These are phyloP conservation scores for Mastacembelus armatus DNA, from an alignment of 2,797 vertebrate species.

Conservation along the genomic window DNA sequence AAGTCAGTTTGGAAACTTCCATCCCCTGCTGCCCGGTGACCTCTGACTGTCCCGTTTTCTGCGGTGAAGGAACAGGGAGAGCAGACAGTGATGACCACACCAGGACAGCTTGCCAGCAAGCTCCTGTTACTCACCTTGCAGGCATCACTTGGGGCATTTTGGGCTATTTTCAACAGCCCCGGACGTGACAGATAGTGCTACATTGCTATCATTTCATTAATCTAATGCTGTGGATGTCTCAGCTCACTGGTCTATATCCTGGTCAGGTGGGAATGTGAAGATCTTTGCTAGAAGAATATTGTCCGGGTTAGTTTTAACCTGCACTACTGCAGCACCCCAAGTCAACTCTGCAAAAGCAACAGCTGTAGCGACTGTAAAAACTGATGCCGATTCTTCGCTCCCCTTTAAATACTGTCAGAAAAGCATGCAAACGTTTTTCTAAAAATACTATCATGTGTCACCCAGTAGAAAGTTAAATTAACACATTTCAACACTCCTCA, in stretches of 20 bases:
- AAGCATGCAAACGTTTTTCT: neutral
- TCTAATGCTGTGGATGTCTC: slow-evolving; percentile 20
- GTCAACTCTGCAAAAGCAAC: neutral
- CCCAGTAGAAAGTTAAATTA: neutral
- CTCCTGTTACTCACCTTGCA: slow-evolving; percentile 59
- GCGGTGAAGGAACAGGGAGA: slow-evolving; percentile 36
- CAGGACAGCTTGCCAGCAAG: slow-evolving; percentile 52
- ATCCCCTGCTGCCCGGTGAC: slow-evolving; percentile 37
- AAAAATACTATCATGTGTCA: neutral
- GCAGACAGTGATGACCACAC: slow-evolving; percentile 56
- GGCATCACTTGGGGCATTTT: slow-evolving; percentile 53
- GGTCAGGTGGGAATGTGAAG: neutral
- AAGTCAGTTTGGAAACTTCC: slow-evolving; percentile 44
- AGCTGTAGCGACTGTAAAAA: neutral
- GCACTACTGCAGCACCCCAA: neutral
- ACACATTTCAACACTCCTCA: neutral
- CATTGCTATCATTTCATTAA: slow-evolving; percentile 36
- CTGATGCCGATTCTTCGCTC: neutral
- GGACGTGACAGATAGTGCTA: slow-evolving; percentile 49
- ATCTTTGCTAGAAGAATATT: neutral
- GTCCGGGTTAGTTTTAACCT: slow-evolving; percentile 8
- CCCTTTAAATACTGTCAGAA: neutral
- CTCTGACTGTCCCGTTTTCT: slow-evolving; percentile 54
- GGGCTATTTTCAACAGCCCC: slow-evolving; percentile 64
- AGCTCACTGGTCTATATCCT: neutral